Conservation (phyloP, 1,140 invertebrate species). For the Bombyx mori region DNA sequence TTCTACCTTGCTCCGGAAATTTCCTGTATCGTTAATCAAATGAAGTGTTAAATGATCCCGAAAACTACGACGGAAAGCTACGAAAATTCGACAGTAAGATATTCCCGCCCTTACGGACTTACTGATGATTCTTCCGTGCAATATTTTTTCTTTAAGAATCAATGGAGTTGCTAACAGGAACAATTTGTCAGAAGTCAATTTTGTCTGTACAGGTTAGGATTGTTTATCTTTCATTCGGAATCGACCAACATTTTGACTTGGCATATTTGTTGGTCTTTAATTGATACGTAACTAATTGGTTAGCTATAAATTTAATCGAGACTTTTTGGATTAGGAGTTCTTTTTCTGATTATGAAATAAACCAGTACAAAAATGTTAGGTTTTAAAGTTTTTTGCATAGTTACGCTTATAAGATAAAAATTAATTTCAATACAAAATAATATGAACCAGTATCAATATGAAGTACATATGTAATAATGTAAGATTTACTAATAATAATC, state of each 20-base stretch:
- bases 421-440: no score
- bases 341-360: no score
- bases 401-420: no score
- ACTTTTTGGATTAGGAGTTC: no score
- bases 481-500: no score
- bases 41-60: slow-evolving; percentile 46
- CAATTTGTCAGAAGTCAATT: slow-evolving; percentile 50
- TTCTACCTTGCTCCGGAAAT: slow-evolving; percentile 15
- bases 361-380: no score
- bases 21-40: slow-evolving; percentile 42
- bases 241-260: neutral
- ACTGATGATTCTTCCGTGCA: slow-evolving; percentile 42
- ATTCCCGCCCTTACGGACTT: slow-evolving; percentile 29
- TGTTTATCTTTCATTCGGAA: slow-evolving; percentile 21
- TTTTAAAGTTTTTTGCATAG: no score
- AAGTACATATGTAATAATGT: no score
- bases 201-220: slow-evolving; percentile 24
- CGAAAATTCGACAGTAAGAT: slow-evolving; percentile 35
- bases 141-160: slow-evolving; percentile 52
- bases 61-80: slow-evolving; percentile 24
- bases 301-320: no score
- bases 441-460: no score
- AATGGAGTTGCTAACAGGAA: slow-evolving; percentile 47
- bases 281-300: no score
- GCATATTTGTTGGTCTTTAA: no score